Evolutionary conservation across 2,113 vertebrate species (phyloP), one percentile per base, ranked within the genome.

Genomic region (Stercorarius parasiticus): DNA sequence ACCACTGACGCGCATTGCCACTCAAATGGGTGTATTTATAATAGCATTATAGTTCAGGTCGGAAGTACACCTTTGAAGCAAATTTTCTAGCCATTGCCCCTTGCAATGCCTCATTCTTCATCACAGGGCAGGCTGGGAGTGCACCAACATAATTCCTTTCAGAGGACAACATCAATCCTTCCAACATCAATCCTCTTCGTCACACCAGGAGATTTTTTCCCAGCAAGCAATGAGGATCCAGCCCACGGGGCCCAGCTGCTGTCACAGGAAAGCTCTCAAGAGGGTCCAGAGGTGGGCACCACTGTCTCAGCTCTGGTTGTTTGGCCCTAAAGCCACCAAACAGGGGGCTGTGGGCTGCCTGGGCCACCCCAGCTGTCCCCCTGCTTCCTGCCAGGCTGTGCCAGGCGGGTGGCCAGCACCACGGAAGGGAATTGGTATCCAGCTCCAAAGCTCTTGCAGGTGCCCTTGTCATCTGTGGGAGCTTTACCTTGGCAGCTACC

Each of bases 371-470:
- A 7, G 58, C 30, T 58, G 14, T 6, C 6, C 18, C 26, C 20
- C 15, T 14, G 6, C 50, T 34, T 66, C 36, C 23, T 36, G 30
- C 9, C 36, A 29, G 20, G 42, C 18, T 61, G 72, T 15, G 42
- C 36, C 17, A 4, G 3, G 4, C 15, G 10, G 20, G 16, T 19
- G n/a, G 11, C 6, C 78, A 52, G 30, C 34, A 30, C 55, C 30
- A 19, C 0, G 2, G 30, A 22, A 25, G 25, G 2, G 10, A 36
- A 72, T 1, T 5, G 13, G 13, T 30, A 16, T 7, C 29, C 26
- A 47, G 18, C 6, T 45, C 3, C 0, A 15, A 15, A 72, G 29
- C 13, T 38, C 62, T 36, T 18, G 34, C 17, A 62, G 32, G 16
- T 32, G n/a, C 49, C 34, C 17, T 42, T 27, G 34, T 47, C 23